A percentile compares a stretch with the other conserved stretches of the same genome.
Evolutionary conservation across 2,113 vertebrate genomes (phyloP).

Genomic region (Cariama cristata): DNA sequence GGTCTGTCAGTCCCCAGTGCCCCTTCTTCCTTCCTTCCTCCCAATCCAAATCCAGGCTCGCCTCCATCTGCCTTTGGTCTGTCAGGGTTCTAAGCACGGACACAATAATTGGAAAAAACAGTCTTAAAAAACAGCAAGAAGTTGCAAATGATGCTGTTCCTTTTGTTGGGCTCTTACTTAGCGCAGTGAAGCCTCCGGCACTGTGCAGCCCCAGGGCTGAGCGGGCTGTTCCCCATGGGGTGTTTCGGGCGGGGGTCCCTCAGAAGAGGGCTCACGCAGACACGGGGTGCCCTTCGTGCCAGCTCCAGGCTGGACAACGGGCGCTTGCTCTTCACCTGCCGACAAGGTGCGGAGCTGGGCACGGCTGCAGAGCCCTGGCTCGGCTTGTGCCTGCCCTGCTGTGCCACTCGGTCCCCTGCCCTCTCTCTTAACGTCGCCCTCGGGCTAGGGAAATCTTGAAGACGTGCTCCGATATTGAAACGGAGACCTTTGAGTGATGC

Average conservation of each 20-base stretch:
- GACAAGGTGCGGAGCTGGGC: not conserved
- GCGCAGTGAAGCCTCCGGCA: rapidly evolving
- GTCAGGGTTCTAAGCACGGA: not conserved
- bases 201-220: rapidly evolving
- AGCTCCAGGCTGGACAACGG: no score
- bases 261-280: not conserved
- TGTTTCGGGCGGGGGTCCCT: rapidly evolving
- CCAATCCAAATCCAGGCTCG: rapidly evolving
- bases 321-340: not conserved
- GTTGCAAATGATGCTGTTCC: not conserved
- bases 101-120: not conserved
- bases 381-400: not conserved
- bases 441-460: not conserved
- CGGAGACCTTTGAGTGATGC: not conserved
- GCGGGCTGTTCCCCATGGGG: not conserved
- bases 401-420: not conserved
- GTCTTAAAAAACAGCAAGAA: not conserved
- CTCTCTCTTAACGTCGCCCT: rapidly evolving
- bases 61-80: not conserved
- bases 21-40: not conserved
- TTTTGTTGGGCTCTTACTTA: not conserved
- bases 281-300: not conserved
- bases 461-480: rapidly evolving
- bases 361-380: not conserved
- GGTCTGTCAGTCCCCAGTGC: not conserved